A percentile compares a stretch with the other conserved stretches of the same genome.
Evolutionary conservation across 2,888 invertebrate species (phyloP).

Genomic region (Eubasilissa splendida): DNA sequence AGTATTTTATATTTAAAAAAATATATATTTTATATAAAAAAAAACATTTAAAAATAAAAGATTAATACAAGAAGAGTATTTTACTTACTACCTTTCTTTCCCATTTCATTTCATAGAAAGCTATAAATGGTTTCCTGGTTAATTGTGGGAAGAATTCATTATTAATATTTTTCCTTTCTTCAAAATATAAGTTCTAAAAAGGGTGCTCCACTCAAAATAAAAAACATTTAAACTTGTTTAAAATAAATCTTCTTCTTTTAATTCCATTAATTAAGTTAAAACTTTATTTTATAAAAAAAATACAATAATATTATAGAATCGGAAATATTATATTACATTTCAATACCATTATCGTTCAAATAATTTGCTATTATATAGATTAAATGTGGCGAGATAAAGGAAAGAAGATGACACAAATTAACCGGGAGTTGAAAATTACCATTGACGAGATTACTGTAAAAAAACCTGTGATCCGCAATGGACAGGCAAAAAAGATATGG

Average conservation of each 20-base stretch:
- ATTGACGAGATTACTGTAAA: too few species aligned
- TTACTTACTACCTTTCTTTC: slow-evolving; percentile 32
- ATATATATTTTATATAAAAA: background rate
- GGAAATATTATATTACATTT: too few species aligned
- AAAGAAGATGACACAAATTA: too few species aligned
- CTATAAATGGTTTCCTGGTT: slow-evolving; percentile 56
- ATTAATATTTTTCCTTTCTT: slow-evolving; percentile 53
- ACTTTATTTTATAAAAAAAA: too few species aligned
- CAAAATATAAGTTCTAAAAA: background rate
- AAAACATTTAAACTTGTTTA: background rate
- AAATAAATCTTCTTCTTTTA: background rate
- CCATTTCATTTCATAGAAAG: slow-evolving; percentile 43
- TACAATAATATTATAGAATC: too few species aligned
- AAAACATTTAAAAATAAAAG: background rate
- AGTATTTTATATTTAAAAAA: background rate
- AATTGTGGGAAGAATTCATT: slow-evolving; percentile 56
- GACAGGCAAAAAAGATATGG: too few species aligned
- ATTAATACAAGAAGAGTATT: slow-evolving; percentile 36
- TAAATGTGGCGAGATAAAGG: too few species aligned
- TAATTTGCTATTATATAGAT: too few species aligned
- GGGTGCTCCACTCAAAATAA: background rate
- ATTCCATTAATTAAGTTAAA: too few species aligned
- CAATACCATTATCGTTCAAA: too few species aligned
- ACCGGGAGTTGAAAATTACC: too few species aligned
- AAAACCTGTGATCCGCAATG: too few species aligned